Conservation (phyloP, 2,113 vertebrate species). For the Gallinago media region DNA sequence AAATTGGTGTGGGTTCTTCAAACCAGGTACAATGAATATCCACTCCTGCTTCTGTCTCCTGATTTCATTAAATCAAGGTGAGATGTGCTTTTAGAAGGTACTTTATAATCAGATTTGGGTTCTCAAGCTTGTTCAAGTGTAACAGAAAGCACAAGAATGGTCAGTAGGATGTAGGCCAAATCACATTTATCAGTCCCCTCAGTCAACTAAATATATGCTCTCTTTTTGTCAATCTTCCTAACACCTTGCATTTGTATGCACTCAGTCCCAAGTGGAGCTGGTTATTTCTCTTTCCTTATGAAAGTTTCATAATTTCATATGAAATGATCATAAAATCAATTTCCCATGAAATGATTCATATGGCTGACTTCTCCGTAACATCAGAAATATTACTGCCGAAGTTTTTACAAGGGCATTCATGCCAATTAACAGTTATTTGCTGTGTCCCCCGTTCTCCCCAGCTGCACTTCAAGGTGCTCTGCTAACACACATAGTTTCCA, state of each 20-base stretch:
- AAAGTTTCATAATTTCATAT: background rate
- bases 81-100: background rate
- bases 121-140: background rate
- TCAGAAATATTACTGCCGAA: background rate
- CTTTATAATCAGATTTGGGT: background rate
- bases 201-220: background rate
- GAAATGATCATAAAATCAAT: no score
- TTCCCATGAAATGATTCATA: no score
- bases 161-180: background rate
- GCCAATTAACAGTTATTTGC: background rate
- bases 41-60: background rate
- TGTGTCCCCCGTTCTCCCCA: accelerated
- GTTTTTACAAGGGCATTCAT: background rate
- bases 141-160: background rate
- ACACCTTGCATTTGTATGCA: background rate
- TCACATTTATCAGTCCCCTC: background rate
- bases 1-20: background rate
- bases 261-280: background rate
- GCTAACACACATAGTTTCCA: background rate
- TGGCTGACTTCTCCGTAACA: background rate
- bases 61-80: background rate
- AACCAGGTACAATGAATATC: background rate
- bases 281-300: background rate
- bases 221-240: background rate
- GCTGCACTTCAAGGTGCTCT: background rate